phyloP scores from a whole-genome alignment of 2,113 vertebrate genomes.

The Sinocyclocheilus grahami region DNA sequence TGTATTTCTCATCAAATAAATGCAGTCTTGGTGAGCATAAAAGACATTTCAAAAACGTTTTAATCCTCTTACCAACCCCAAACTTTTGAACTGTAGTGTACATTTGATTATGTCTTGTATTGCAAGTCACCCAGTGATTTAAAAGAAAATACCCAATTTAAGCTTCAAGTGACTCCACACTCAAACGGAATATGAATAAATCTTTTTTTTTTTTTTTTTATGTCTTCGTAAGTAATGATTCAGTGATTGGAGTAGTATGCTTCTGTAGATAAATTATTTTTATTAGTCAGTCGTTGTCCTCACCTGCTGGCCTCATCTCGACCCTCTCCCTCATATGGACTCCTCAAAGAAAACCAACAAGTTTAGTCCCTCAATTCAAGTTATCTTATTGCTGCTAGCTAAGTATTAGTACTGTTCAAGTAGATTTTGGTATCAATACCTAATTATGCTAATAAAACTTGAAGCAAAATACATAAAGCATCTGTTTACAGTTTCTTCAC shows the following conservation, averaged over 20 bases:
- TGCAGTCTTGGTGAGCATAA: background rate
- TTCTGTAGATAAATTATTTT: slow-evolving; percentile 18
- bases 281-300: slow-evolving; percentile 62
- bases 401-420: slow-evolving; percentile 1
- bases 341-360: slow-evolving; percentile 82
- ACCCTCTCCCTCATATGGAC: slow-evolving; percentile 81
- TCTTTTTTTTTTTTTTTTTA: too few species aligned
- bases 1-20: background rate
- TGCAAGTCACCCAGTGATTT: background rate
- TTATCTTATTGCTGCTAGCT: slow-evolving; percentile 4
- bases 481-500: slow-evolving; percentile 42
- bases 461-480: background rate
- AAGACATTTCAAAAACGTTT: background rate
- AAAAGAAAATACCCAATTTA: background rate
- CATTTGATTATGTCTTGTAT: background rate
- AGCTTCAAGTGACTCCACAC: background rate
- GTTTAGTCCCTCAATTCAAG: slow-evolving; percentile 58
- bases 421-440: background rate
- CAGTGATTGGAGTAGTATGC: slow-evolving; percentile 19
- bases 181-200: background rate
- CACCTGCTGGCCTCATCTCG: slow-evolving; percentile 83
- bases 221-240: slow-evolving; percentile 20
- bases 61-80: background rate
- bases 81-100: background rate
- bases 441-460: background rate